These are phyloP conservation scores for Patella ulyssiponensis DNA, from an alignment of 2,888 invertebrate genomes.

Conservation along the genomic window DNA sequence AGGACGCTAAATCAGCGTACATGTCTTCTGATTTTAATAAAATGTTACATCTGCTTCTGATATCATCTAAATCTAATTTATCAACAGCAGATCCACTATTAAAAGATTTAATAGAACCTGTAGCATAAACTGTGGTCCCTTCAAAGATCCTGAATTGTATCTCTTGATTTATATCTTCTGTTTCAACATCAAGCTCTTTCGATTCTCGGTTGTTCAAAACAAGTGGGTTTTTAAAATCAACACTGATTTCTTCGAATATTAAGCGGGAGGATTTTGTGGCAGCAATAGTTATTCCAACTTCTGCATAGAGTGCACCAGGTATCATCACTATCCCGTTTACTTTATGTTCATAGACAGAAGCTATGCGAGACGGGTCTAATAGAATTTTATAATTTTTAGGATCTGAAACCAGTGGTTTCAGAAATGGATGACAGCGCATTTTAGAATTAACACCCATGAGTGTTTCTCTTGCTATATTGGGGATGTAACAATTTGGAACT, in stretches of 20 bases:
- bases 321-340: slow-evolving; percentile 34
- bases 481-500: slow-evolving; percentile 30
- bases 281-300: slow-evolving; percentile 38
- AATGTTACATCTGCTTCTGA: background rate
- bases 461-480: slow-evolving; percentile 29
- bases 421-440: slow-evolving; percentile 18
- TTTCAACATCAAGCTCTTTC: background rate
- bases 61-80: background rate
- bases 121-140: background rate
- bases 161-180: background rate
- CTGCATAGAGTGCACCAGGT: slow-evolving; percentile 46
- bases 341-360: slow-evolving; percentile 46
- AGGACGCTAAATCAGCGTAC: slow-evolving; percentile 17
- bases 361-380: slow-evolving; percentile 34
- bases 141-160: background rate
- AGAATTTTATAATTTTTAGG: slow-evolving; percentile 14
- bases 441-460: slow-evolving; percentile 27
- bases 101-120: background rate
- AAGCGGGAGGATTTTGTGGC: background rate
- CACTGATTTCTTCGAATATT: background rate
- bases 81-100: background rate
- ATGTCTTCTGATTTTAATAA: slow-evolving; percentile 12
- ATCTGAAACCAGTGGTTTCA: slow-evolving; percentile 20
- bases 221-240: slow-evolving; percentile 2
- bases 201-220: background rate